Evolutionary conservation across 2,113 vertebrate genomes (phyloP).

Genomic region (cat (Felis catus)): F.catus_Fca126_mat1.0 CM031417.1:94986501-94987000

Average conservation of each 20-base stretch:
- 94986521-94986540: neutral
- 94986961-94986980: neutral
- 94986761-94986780: neutral
- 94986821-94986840: neutral
- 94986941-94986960: neutral
- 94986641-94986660: neutral
- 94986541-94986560: neutral
- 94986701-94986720: neutral
- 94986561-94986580: neutral
- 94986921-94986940: neutral
- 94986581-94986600: neutral
- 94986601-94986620: neutral
- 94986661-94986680: neutral
- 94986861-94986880: neutral
- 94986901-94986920: neutral
- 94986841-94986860: neutral
- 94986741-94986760: neutral
- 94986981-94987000: accelerated
- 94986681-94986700: neutral
- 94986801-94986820: neutral
- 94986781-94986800: conserved; percentile 32
- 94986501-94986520: neutral
- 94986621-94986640: neutral
- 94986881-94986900: neutral
- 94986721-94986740: too few relatives aligned